Base-by-base conservation (phyloP, 2,797 vertebrate species). In the Muraenolepis orangiensis region DNA sequence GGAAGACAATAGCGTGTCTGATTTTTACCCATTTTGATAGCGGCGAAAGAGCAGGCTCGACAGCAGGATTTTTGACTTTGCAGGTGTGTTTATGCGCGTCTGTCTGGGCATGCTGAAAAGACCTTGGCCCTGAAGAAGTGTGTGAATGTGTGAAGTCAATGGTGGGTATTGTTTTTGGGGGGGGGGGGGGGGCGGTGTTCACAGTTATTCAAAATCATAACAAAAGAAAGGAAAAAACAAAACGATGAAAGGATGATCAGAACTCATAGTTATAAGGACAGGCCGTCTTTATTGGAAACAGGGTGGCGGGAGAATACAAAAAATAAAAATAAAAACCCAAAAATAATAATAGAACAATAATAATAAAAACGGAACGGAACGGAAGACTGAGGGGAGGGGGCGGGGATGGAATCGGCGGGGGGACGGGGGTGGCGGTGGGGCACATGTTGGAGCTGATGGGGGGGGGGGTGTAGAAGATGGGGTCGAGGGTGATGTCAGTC, bases 231-330 rank as follows among this genome's bases (percentile, higher is more conserved):
- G 76, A 76, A 77, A 69, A 77, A 80, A 69, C 6, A 81, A 86
- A 87, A 76, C 74, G 89, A 87, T 90, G 84, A 94, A 94, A 93
- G 91, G 91, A 94, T 94, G 92, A 93, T 93, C 90, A 90, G 86
- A 94, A 94, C 93, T 84, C 91, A 91, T 80, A 93, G 85, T 92
- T 85, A 94, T 95, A 95, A 93, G 95, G 95, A 96, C 95, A 97
- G 95, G 95, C 95, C 97, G 94, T 94, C 95, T 98, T 98, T 98
- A 98, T 98, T 98, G 96, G 95, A 97, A 96, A 96, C 87, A 80
- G 86, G 90, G 90, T 85, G 84, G 80, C 89, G 86, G 88, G 75
- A 61, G 70, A n/a, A 31, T 36, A 90, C 88, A 93, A 93, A 95
- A 95, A 94, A 93, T 90, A 90, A 94, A 90, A 93, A 93, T 89